These are phyloP conservation scores for Heliconius hewitsoni DNA, from an alignment of 1,140 invertebrate genomes.

Conservation along the genomic window DNA sequence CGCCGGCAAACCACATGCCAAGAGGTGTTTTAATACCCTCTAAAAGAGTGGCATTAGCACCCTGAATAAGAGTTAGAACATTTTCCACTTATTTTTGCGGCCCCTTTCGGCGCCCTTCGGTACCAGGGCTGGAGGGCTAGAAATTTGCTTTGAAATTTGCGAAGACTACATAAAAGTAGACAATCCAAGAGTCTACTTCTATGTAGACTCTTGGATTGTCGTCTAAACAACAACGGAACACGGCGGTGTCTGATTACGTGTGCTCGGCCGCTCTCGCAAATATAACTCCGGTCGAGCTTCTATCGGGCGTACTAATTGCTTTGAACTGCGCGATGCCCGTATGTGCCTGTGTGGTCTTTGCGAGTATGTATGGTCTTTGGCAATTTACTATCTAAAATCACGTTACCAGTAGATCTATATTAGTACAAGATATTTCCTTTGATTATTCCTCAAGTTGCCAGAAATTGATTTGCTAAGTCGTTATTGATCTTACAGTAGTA, in stretches of 20 bases:
- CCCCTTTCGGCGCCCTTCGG: slow-evolving; percentile 28
- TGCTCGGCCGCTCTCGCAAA: slow-evolving; percentile 10
- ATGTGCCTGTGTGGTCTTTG: slow-evolving; percentile 15
- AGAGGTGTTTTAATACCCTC: background rate
- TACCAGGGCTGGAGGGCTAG: background rate
- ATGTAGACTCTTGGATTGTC: background rate
- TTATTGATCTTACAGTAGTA: background rate
- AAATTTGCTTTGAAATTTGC: background rate
- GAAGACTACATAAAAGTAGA: too few relatives aligned
- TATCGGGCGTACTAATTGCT: slow-evolving; percentile 22
- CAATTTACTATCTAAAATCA: background rate
- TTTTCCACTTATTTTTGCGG: background rate
- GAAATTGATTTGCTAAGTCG: background rate
- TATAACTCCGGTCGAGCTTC: slow-evolving; percentile 14
- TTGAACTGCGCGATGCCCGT: background rate
- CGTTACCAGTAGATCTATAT: background rate
- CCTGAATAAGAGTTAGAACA: background rate
- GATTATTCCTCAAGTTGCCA: background rate
- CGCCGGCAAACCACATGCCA: background rate
- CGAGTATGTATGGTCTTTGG: background rate
- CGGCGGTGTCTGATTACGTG: slow-evolving; percentile 2
- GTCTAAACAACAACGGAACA: background rate
- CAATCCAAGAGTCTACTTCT: too few relatives aligned
- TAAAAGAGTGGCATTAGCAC: background rate
- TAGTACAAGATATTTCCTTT: background rate